These are phyloP conservation scores for Manis crassicaudata DNA, from an alignment of 2,797 vertebrate genomes.

Conservation along the genomic window DNA sequence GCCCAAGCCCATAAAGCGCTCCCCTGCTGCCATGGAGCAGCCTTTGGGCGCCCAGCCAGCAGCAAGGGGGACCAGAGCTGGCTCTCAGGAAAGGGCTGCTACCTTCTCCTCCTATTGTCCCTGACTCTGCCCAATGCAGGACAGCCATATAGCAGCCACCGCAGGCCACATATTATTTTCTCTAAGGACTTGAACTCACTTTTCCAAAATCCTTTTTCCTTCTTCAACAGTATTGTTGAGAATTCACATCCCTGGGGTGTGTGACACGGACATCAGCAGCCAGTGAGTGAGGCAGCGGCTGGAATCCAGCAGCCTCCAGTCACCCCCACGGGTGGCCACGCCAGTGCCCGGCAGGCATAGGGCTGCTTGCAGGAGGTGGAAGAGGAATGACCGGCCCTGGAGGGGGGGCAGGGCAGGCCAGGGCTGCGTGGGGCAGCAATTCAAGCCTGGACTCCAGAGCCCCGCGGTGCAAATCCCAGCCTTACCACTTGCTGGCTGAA, in stretches of 20 bases:
- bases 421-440: rapidly evolving
- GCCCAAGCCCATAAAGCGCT: neutral
- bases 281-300: neutral
- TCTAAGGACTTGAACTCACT: neutral
- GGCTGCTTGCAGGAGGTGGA: neutral
- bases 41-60: too few species aligned
- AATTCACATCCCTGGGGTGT: neutral
- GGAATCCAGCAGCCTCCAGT: neutral
- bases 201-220: neutral
- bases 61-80: neutral
- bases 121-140: neutral
- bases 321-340: neutral
- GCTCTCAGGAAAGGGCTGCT: neutral
- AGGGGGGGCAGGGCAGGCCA: neutral
- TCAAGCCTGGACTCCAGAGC: neutral
- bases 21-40: neutral
- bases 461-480: neutral
- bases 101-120: neutral
- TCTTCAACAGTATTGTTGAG: neutral
- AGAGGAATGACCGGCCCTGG: neutral
- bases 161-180: neutral
- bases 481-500: neutral
- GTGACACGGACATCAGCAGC: neutral
- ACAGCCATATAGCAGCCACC: neutral
- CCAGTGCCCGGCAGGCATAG: rapidly evolving